Evolutionary conservation across 2,888 invertebrate genomes (phyloP).

Genomic region (Coleophora deauratella): DNA sequence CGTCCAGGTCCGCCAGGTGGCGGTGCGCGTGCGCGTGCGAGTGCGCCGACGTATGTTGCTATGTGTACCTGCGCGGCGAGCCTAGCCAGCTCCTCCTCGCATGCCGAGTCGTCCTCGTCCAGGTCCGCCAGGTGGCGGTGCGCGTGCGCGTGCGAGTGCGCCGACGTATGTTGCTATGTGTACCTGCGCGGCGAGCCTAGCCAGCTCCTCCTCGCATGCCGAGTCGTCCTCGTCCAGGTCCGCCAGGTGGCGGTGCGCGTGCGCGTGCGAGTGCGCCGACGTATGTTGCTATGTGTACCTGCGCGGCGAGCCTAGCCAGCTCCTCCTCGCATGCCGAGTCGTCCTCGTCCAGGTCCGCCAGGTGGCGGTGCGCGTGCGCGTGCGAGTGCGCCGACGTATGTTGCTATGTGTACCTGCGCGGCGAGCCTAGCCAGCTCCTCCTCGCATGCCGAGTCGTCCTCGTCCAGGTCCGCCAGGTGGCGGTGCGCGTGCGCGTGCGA

Average conservation of each 20-base stretch:
- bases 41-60: constrained; percentile 89
- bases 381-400: constrained; percentile 89
- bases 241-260: constrained; percentile 93
- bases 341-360: constrained; percentile 93
- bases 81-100: constrained; percentile 88
- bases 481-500: constrained; percentile 84
- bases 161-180: too few species aligned
- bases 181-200: constrained; percentile 82
- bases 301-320: constrained; percentile 82
- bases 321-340: constrained; percentile 92
- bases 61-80: constrained; percentile 79
- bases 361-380: constrained; percentile 76
- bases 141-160: too few species aligned
- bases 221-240: constrained; percentile 93
- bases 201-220: constrained; percentile 89
- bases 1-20: constrained; percentile 96
- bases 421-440: constrained; percentile 86
- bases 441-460: constrained; percentile 88
- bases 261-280: too few species aligned
- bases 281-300: constrained; percentile 63
- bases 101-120: constrained; percentile 89
- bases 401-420: constrained; percentile 68
- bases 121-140: constrained; percentile 95
- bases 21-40: constrained; percentile 93
- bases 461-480: constrained; percentile 91